Base-by-base conservation (phyloP, 2,797 vertebrate genomes). In the Pelodytes ibericus region DNA sequence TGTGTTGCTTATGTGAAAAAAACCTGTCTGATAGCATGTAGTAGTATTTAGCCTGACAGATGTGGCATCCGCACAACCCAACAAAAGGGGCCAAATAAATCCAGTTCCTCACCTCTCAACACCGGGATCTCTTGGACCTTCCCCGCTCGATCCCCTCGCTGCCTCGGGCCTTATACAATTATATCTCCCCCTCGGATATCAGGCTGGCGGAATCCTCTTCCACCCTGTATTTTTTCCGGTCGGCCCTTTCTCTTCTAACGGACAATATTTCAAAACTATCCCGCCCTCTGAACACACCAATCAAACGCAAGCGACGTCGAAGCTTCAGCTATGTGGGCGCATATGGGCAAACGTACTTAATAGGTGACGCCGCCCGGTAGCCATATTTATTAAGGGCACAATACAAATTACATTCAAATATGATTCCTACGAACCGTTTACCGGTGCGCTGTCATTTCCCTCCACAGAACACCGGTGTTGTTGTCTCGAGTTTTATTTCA, bases 221-320 rank as follows among this genome's bases (percentile, higher is more conserved):
- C 16, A 18, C 9, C 11, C 2, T 33, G 15, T 9, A 5, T 22
- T 11, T 1, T 47, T 4, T 24, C 24, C 11, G 26, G 18, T 29
- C 25, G 26, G 25, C 9, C 56, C 36, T 29, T 1, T 1, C 62
- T 9, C 5, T 11, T 25, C 1, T 20, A 67, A 75, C 72, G 63
- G 72, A 64, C 72, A 75, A 75, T 20, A n/a, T 59, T 75, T 74
- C 39, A 47, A 60, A 73, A 67, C 41, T 15, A 13, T 13, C 20
- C 7, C 24, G 44, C 29, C 30, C n/a, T 27, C 68, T 47, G 16
- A 29, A 44, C n/a, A 25, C 7, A 49, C 72, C 72, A 75, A 75
- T 60, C 9, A 44, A 10, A 2, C 4, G 16, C 2, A 27, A 13
- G 18, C 9, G 22, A 33, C n/a, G 59, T 56, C 9, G 11, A 5